These are phyloP conservation scores for Etheostoma spectabile DNA, from an alignment of 2,113 vertebrate species.

Conservation along the genomic window DNA sequence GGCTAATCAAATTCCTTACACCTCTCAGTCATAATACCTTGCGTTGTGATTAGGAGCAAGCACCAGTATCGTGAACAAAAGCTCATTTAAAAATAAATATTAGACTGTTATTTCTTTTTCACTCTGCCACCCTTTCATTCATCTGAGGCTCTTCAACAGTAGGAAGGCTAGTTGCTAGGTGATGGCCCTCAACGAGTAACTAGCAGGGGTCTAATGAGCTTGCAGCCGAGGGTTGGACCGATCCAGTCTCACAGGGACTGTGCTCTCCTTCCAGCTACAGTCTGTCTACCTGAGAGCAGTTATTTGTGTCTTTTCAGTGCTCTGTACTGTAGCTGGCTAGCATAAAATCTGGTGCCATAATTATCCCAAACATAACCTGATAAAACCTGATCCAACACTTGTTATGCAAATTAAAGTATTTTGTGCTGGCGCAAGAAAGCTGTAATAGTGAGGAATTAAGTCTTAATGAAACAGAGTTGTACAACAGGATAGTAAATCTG, in stretches of 20 bases:
- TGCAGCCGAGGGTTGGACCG: slow-evolving; percentile 26
- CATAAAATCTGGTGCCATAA: slow-evolving; percentile 14
- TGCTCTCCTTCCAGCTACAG: slow-evolving; percentile 24
- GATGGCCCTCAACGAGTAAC: slow-evolving; percentile 64
- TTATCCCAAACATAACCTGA: slow-evolving; percentile 35
- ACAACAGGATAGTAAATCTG: background rate
- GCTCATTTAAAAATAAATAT: slow-evolving; percentile 29
- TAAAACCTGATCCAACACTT: slow-evolving; percentile 18
- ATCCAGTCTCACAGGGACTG: slow-evolving; percentile 34
- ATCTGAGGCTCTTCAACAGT: slow-evolving; percentile 25
- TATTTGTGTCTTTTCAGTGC: slow-evolving; percentile 51
- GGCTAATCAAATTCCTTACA: slow-evolving; percentile 6
- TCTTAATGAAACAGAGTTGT: slow-evolving; percentile 2
- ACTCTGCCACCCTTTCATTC: slow-evolving; percentile 1
- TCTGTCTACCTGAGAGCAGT: slow-evolving; percentile 25
- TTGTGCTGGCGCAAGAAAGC: background rate
- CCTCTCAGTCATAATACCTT: slow-evolving; percentile 16
- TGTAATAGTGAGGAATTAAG: background rate
- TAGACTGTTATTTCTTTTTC: background rate
- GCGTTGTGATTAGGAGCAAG: slow-evolving; percentile 1
- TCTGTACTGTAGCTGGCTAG: background rate
- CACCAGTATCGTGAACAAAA: background rate
- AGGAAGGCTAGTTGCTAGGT: slow-evolving; percentile 74
- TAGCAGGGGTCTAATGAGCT: slow-evolving; percentile 53
- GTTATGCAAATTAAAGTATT: slow-evolving; percentile 41